These are phyloP conservation scores for Cosmia pyralina DNA, from an alignment of 2,888 invertebrate species.

Conservation along the genomic window DNA sequence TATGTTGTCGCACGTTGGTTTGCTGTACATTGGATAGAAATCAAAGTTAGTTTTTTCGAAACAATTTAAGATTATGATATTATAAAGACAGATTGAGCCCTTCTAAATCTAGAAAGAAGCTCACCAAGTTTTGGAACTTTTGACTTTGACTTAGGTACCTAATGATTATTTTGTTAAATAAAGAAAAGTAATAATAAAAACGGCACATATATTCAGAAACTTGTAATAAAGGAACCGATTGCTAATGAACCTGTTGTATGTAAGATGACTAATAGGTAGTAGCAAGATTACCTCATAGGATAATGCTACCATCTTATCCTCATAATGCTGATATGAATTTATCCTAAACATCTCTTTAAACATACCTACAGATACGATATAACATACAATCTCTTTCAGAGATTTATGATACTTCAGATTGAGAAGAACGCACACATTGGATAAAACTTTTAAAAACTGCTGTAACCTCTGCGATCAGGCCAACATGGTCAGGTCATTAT, in stretches of 20 bases:
- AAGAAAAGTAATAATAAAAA: not conserved
- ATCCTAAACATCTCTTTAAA: not conserved
- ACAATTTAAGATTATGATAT: not conserved
- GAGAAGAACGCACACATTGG: conserved; percentile 11
- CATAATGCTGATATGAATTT: conserved; percentile 2
- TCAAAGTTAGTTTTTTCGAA: conserved; percentile 1
- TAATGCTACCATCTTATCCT: not conserved
- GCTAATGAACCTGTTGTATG: not conserved
- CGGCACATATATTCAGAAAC: not conserved
- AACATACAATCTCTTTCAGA: conserved; percentile 1
- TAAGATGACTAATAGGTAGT: conserved; percentile 4
- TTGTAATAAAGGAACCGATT: not conserved
- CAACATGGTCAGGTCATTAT: not conserved
- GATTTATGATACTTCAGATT: conserved; percentile 41
- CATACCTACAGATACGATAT: not conserved
- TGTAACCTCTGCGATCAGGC: conserved; percentile 11
- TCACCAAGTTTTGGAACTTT: not conserved
- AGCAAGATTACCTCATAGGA: conserved; percentile 3
- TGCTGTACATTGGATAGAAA: conserved; percentile 68
- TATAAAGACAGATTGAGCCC: not conserved
- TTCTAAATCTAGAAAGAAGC: not conserved
- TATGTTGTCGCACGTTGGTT: conserved; percentile 80
- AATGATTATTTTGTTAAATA: not conserved
- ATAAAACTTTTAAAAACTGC: conserved; percentile 23
- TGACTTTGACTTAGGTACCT: too few relatives aligned